Evolutionary conservation across 1,140 invertebrate genomes (phyloP), one percentile per base, ranked within the genome.

Genomic region (Diuraphis noxia): DNA sequence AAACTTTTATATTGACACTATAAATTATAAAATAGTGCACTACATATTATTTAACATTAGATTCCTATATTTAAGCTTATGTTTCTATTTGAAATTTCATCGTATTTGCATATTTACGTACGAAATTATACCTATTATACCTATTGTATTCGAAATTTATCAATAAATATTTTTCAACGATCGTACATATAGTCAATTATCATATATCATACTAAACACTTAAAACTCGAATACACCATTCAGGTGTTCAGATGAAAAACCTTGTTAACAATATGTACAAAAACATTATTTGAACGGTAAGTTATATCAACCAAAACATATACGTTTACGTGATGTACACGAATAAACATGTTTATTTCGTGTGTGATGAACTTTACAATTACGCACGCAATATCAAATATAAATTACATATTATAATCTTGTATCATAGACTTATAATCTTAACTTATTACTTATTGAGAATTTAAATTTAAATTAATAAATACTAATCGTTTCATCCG

Each of bases 391-490:
- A 56, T 56, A 72, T 1, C 6, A 49, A 49, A 49, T 49, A 49
- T 17, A 72, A 72, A 49, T 49, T 21, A n/a, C 56, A 1, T 13
- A 17, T n/a, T 13, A 17, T n/a, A 9, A n/a, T 72, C n/a, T 72
- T 72, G 10, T 63, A n/a, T 63, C 17, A 63, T 63, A 63, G 17
- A 72, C 56, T n/a, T 63, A 63, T 52, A 25, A 43, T 52, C 10
- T 46, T 23, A 38, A 84, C 25, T 1, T 56, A 56, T 43, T 21
- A 10, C 46, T 49, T 49, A 49, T 49, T 8, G n/a, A 36, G 23
- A n/a, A 72, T 72, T 72, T n/a, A 72, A n/a, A n/a, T n/a, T n/a
- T n/a, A n/a, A n/a, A 87, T 49, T 38, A 87, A 36, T 46, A 87
- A 46, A n/a, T 10, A 52, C 10, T 87, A 9, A 46, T 87, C 36